Base-by-base conservation (phyloP, 2,888 invertebrate genomes). In the Muschampia plurimacula region DNA sequence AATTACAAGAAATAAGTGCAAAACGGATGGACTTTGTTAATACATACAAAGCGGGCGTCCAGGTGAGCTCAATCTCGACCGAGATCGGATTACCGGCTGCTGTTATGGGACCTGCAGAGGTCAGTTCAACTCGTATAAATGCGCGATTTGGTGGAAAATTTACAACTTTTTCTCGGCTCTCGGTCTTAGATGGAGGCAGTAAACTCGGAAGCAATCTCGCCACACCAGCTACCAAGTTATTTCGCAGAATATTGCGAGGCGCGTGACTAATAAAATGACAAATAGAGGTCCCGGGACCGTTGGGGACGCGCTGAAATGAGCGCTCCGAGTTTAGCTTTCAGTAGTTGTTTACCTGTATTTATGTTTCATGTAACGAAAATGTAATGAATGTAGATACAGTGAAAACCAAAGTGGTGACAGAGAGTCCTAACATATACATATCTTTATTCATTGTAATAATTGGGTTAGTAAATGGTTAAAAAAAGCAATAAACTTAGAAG, bases 241-340 rank as follows among this genome's bases (percentile, higher is more conserved):
- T 91, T 88, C 87, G 84, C 84, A 86, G 90, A 90, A 91, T 91
- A 92, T 92, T 90, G 89, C 89, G 86, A 86, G 83, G 83, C 85
- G 84, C 85, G 87, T 86, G 88, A 89, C 91, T 92, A 92, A 93
- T 92, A 92, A 92, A 92, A 92, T 92, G 91, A 92, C 91, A 92
- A 62, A 62, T 62, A 62, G 62, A 62, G 62, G 62, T 39, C 15
- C 62, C 62, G 10, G 62, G 62, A 62, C 62, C 62, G 12, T 10
- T 15, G 62, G 62, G 39, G 62, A 62, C 60, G 39, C 60, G 84
- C 81, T 75, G 84, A 74, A 77, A 78, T 80, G 71, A 72, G 66
- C 60, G 67, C 22, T 52, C 60, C 66, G 66, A 60, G 71, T 71
- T 65, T 55, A 28, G 64, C 57, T 64, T 22, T 39, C 36, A 66